Conservation (phyloP, 1,140 invertebrate genomes). For the Formica exsecta region DNA sequence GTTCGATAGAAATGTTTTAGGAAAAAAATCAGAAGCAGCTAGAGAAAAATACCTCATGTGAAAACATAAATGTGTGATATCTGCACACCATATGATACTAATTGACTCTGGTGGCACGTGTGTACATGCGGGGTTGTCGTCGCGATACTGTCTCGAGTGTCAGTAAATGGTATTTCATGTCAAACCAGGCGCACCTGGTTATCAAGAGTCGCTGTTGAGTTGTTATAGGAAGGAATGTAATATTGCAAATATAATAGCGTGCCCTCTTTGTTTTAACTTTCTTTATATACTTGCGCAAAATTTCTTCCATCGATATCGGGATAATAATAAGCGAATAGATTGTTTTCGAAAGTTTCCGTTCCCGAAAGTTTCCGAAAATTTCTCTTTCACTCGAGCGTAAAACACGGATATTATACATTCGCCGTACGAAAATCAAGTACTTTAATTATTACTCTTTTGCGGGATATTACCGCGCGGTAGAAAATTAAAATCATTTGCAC, state of each 20-base stretch:
- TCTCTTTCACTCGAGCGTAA: neutral
- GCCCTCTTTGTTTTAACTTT: neutral
- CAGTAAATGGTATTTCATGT: constrained; percentile 22
- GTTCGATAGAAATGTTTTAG: neutral
- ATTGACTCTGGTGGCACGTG: constrained; percentile 83
- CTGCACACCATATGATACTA: constrained; percentile 80
- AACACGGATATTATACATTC: constrained; percentile 33
- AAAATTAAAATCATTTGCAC: constrained; percentile 45
- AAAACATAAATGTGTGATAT: constrained; percentile 39
- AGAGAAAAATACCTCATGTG: neutral
- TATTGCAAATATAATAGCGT: constrained; percentile 41
- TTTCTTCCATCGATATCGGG: neutral
- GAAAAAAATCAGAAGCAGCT: neutral
- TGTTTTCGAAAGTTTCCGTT: neutral
- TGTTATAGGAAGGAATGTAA: constrained; percentile 15
- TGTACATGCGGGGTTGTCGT: constrained; percentile 83
- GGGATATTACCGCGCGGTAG: constrained; percentile 2
- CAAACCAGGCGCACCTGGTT: neutral
- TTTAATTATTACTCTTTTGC: constrained; percentile 35
- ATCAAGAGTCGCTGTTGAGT: constrained; percentile 18
- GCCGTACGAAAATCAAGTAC: neutral
- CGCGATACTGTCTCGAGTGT: constrained; percentile 62
- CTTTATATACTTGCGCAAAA: neutral
- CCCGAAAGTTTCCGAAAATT: no score
- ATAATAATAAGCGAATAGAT: neutral